phyloP scores from a whole-genome alignment of 2,888 invertebrate species.

The Xestobium rufovillosum region DNA sequence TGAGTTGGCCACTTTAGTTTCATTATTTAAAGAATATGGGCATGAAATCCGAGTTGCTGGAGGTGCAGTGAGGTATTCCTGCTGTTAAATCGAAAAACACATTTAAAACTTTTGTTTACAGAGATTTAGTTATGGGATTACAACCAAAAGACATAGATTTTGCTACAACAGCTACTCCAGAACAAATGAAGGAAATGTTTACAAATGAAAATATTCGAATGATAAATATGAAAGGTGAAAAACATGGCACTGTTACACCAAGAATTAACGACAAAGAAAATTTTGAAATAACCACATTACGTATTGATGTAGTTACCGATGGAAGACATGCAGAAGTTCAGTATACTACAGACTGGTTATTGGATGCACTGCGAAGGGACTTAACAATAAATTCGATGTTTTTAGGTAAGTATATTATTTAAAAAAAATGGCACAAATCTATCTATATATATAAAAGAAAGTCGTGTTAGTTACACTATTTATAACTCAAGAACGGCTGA shows the following conservation, averaged over 20 bases:
- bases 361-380: constrained; percentile 93
- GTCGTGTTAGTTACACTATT: too few relatives aligned
- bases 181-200: constrained; percentile 94
- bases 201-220: constrained; percentile 73
- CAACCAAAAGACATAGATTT: constrained; percentile 92
- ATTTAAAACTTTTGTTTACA: constrained; percentile 26
- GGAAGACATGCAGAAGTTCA: constrained; percentile 93
- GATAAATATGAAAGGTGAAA: constrained; percentile 88
- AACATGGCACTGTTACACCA: constrained; percentile 93
- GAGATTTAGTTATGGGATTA: constrained; percentile 72
- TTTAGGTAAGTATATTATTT: constrained; percentile 51
- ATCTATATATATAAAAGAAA: too few relatives aligned
- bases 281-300: constrained; percentile 89
- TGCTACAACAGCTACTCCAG: constrained; percentile 94
- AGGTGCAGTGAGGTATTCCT: constrained; percentile 81
- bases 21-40: constrained; percentile 70
- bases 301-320: constrained; percentile 87
- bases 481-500: too few relatives aligned
- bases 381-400: constrained; percentile 98
- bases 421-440: constrained; percentile 17
- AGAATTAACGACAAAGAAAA: constrained; percentile 91
- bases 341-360: constrained; percentile 86
- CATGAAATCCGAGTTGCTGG: constrained; percentile 92
- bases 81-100: background rate
- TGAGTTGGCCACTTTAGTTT: constrained; percentile 63